phyloP scores from a whole-genome alignment of 64 coral and sea anemone genomes.

The Platygyra sinensis region DNA sequence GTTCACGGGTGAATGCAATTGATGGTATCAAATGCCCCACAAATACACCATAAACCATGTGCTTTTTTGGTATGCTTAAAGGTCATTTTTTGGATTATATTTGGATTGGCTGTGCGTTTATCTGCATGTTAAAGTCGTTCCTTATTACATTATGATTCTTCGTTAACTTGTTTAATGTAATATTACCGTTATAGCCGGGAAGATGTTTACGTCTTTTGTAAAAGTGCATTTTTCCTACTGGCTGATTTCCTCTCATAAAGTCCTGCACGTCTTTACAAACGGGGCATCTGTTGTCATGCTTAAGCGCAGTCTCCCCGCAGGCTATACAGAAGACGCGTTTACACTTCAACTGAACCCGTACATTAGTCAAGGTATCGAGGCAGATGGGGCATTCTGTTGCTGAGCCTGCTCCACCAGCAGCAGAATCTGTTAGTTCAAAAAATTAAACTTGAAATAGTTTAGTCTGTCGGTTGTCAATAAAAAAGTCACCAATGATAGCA shows the following conservation, averaged over 20 bases:
- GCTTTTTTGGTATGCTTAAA: too few relatives aligned
- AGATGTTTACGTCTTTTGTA: conserved; percentile 21
- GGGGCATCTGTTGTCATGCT: not conserved
- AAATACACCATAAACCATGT: too few relatives aligned
- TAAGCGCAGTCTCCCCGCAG: conserved; percentile 53
- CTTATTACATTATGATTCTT: too few relatives aligned
- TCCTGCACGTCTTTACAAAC: conserved; percentile 14
- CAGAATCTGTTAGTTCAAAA: not conserved
- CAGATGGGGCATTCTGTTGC: conserved; percentile 43
- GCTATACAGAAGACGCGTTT: conserved; percentile 66
- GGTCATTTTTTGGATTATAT: too few relatives aligned
- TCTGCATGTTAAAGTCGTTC: too few relatives aligned
- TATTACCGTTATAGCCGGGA: conserved; percentile 54
- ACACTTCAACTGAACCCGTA: conserved; percentile 56
- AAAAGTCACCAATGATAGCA: too few relatives aligned
- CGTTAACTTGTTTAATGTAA: not conserved
- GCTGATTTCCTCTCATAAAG: conserved; percentile 39
- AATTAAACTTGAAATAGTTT: not conserved
- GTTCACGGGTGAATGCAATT: too few relatives aligned
- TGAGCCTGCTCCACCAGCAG: not conserved
- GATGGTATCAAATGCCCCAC: too few relatives aligned
- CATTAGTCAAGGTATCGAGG: not conserved
- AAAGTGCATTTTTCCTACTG: conserved; percentile 51
- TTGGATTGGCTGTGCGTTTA: too few relatives aligned
- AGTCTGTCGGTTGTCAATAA: too few relatives aligned